Evolutionary conservation across 2,888 invertebrate species (phyloP).

Genomic region (Brachynemurus nebulosus): DNA sequence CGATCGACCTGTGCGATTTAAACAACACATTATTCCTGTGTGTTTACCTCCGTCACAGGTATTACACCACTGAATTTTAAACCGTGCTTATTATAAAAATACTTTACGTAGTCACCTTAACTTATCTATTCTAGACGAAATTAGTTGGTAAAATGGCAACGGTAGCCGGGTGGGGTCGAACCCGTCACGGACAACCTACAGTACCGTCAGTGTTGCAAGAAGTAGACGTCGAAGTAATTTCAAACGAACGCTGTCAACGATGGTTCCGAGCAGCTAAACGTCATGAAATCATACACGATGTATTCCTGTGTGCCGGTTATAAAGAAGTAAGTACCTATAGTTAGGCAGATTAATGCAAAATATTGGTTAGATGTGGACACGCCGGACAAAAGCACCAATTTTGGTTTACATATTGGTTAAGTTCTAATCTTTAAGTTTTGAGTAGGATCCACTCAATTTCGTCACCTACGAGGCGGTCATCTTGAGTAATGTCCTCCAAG

Average conservation of each 20-base stretch:
- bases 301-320: slow-evolving; percentile 85
- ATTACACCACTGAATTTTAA: slow-evolving; percentile 9
- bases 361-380: too few species aligned
- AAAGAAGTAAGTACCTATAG: slow-evolving; percentile 56
- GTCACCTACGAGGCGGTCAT: too few species aligned
- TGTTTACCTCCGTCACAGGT: slow-evolving; percentile 66
- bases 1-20: slow-evolving; percentile 69
- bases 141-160: slow-evolving; percentile 79
- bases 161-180: slow-evolving; percentile 87
- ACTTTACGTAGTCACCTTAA: background rate
- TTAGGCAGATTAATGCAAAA: too few species aligned
- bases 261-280: slow-evolving; percentile 88
- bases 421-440: too few species aligned
- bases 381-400: too few species aligned
- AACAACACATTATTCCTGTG: slow-evolving; percentile 86
- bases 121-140: slow-evolving; percentile 38
- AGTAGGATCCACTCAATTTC: too few species aligned
- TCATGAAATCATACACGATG: slow-evolving; percentile 84
- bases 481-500: too few species aligned
- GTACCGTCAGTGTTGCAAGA: slow-evolving; percentile 77
- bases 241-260: slow-evolving; percentile 79
- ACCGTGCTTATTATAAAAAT: background rate
- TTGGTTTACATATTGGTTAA: too few species aligned
- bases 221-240: slow-evolving; percentile 74
- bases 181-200: slow-evolving; percentile 74